These are phyloP conservation scores for Meghimatium bilineatum DNA, from an alignment of 2,888 invertebrate species.

Conservation along the genomic window DNA sequence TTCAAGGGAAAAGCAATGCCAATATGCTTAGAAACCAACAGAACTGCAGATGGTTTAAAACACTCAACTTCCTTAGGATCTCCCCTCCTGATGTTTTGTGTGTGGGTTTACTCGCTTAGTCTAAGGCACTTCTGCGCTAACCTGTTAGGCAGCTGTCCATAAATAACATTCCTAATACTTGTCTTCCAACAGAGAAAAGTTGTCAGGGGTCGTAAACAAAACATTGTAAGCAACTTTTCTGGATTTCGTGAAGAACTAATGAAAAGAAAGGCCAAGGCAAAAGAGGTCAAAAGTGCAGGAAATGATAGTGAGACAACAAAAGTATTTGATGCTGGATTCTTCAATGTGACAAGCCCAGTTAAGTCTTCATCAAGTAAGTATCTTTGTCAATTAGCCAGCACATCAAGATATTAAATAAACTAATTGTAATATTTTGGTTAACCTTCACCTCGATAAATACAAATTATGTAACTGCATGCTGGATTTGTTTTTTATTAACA, in stretches of 20 bases:
- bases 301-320: slow-evolving; percentile 53
- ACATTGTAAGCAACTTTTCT: slow-evolving; percentile 70
- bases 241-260: slow-evolving; percentile 70
- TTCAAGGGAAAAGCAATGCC: too few relatives aligned
- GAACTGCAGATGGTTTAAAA: too few relatives aligned
- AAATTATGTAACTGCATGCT: too few relatives aligned
- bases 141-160: not conserved
- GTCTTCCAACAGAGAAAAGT: slow-evolving; percentile 1
- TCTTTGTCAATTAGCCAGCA: not conserved
- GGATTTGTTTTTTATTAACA: too few relatives aligned
- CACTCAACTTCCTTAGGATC: too few relatives aligned
- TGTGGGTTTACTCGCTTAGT: too few relatives aligned
- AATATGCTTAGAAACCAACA: too few relatives aligned
- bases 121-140: too few relatives aligned
- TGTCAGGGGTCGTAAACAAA: slow-evolving; percentile 23
- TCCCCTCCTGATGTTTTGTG: too few relatives aligned
- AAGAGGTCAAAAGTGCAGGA: not conserved
- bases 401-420: too few relatives aligned
- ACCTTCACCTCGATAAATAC: too few relatives aligned
- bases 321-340: slow-evolving; percentile 72
- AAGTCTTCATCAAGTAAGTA: slow-evolving; percentile 53
- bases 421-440: too few relatives aligned
- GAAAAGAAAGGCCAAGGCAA: slow-evolving; percentile 53
- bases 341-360: slow-evolving; percentile 69
- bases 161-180: not conserved